Evolutionary conservation across 2,888 invertebrate genomes (phyloP).

Genomic region (Andrena fulva): DNA sequence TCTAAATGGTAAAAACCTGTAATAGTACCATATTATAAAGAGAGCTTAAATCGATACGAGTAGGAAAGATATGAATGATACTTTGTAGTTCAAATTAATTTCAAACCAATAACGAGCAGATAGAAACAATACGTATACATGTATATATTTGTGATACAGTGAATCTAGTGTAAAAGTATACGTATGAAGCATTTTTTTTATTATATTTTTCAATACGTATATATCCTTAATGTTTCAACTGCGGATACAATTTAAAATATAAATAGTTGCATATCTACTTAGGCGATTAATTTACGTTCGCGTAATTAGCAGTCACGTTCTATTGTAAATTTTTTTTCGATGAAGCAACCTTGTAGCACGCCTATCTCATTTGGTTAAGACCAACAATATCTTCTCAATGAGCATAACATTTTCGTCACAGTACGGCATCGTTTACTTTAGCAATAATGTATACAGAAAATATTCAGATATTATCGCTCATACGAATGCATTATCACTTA

Average conservation of each 20-base stretch:
- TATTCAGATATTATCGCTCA: constrained; percentile 15
- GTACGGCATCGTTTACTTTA: not conserved
- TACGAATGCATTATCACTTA: constrained; percentile 27
- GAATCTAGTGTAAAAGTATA: constrained; percentile 13
- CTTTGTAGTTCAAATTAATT: constrained; percentile 22
- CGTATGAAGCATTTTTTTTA: constrained; percentile 23
- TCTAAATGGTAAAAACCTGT: constrained; percentile 89
- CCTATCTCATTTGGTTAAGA: not conserved
- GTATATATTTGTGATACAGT: not conserved
- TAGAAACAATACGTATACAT: not conserved
- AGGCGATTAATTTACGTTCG: constrained; percentile 2
- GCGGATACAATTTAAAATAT: not conserved
- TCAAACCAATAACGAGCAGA: constrained; percentile 1
- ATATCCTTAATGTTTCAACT: not conserved
- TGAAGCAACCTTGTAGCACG: constrained; percentile 5
- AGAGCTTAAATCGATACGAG: constrained; percentile 33
- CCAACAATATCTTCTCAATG: constrained; percentile 5
- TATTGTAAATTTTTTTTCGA: not conserved
- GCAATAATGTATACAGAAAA: not conserved
- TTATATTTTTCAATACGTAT: not conserved
- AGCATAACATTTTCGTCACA: constrained; percentile 19
- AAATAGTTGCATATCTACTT: constrained; percentile 6
- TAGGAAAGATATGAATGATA: constrained; percentile 36
- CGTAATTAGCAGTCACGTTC: not conserved
- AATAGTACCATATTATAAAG: constrained; percentile 54